Conservation (phyloP, 2,888 invertebrate species). For the Chloroclysta siterata region DNA sequence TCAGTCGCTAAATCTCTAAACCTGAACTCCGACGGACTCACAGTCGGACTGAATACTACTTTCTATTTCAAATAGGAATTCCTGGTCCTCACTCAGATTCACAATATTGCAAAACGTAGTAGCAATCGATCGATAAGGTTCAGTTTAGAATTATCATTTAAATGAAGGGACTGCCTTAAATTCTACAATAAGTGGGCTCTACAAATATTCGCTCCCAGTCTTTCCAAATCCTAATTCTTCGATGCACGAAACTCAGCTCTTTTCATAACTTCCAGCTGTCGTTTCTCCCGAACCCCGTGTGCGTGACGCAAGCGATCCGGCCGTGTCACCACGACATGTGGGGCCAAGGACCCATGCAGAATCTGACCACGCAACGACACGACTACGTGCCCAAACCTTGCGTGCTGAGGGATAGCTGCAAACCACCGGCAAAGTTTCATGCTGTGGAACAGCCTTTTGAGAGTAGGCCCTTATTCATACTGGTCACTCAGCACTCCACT, state of each 20-base stretch:
- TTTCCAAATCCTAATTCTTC: background rate
- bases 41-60: too few species aligned
- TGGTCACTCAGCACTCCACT: background rate
- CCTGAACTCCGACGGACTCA: too few species aligned
- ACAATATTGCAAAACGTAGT: too few species aligned
- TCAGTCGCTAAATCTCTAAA: too few species aligned
- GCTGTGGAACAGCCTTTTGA: constrained; percentile 74
- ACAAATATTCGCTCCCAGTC: background rate
- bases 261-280: constrained; percentile 68
- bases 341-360: constrained; percentile 89
- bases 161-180: too few species aligned
- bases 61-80: too few species aligned
- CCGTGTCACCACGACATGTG: constrained; percentile 87
- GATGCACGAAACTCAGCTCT: background rate
- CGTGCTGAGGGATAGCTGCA: constrained; percentile 71
- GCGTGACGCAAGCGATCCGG: constrained; percentile 84
- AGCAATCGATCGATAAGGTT: too few species aligned
- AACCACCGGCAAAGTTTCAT: constrained; percentile 69
- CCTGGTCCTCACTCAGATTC: too few species aligned
- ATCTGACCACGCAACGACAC: constrained; percentile 89
- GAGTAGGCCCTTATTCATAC: constrained; percentile 53
- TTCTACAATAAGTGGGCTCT: background rate
- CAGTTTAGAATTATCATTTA: too few species aligned
- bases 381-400: constrained; percentile 89
- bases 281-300: constrained; percentile 85